These are phyloP conservation scores for Bombus confusus DNA, from an alignment of 1,140 invertebrate species.

Conservation along the genomic window DNA sequence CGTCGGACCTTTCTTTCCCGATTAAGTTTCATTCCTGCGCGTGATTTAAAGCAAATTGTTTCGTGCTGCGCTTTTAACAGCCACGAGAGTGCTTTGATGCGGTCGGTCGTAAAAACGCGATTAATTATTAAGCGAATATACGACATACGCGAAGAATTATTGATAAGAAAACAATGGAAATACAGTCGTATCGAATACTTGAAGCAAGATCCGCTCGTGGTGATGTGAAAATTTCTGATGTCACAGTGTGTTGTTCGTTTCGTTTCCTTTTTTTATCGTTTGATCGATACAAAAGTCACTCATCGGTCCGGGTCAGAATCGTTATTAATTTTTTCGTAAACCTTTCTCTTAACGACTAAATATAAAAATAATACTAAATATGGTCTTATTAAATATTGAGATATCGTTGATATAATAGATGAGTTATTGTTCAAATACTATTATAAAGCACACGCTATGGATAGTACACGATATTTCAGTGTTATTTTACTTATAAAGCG, in stretches of 20 bases:
- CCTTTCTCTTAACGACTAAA: too few species aligned
- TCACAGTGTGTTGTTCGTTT: background rate
- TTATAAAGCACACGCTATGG: too few species aligned
- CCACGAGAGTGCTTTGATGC: background rate
- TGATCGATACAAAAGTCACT: too few species aligned
- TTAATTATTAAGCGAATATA: background rate
- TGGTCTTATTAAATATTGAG: too few species aligned
- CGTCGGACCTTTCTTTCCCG: background rate
- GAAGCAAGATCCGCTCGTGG: background rate
- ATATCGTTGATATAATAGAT: too few species aligned
- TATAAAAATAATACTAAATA: too few species aligned
- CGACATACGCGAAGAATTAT: background rate
- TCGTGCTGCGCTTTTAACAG: background rate
- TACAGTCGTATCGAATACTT: background rate
- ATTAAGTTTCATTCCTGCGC: too few species aligned
- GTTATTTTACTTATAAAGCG: background rate
- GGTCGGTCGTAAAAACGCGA: background rate
- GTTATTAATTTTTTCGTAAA: too few species aligned
- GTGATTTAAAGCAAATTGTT: background rate
- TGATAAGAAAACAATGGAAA: background rate
- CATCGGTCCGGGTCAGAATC: too few species aligned
- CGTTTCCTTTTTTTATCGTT: too few species aligned
- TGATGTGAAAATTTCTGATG: background rate
- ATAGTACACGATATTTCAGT: background rate
- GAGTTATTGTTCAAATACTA: too few species aligned